A percentile compares a stretch with the other conserved stretches of the same genome.
phyloP scores from a whole-genome alignment of 2,888 invertebrate species.

The Drosophila phalerata region DNA sequence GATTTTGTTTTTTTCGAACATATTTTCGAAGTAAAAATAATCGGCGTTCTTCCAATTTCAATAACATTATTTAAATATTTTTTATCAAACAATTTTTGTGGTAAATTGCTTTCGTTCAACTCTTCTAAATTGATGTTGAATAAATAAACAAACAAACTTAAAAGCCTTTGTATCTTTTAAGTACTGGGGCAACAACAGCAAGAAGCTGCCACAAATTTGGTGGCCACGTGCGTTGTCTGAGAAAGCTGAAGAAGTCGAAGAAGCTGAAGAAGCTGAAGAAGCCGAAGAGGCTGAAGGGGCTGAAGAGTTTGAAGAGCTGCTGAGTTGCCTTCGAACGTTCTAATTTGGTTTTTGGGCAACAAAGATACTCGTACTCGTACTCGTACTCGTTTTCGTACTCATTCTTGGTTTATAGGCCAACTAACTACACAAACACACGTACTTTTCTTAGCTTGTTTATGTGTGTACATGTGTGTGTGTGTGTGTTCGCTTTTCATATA shows the following conservation, averaged over 20 bases:
- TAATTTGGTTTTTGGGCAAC: constrained; percentile 60
- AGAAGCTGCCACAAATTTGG: constrained; percentile 51
- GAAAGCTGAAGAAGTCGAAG: constrained; percentile 26
- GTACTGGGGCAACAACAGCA: background rate
- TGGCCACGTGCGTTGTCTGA: constrained; percentile 61
- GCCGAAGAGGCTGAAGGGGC: constrained; percentile 25
- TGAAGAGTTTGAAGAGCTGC: constrained; percentile 4
- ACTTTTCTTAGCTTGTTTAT: constrained; percentile 56
- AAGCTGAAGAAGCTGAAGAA: constrained; percentile 12
- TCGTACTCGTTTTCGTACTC: constrained; percentile 14
- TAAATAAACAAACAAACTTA: no score
- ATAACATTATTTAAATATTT: no score
- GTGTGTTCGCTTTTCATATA: constrained; percentile 47
- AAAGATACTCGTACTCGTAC: constrained; percentile 10
- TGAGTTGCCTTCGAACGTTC: constrained; percentile 44
- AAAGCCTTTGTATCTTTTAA: background rate
- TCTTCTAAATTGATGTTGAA: no score
- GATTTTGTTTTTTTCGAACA: no score
- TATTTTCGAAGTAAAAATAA: no score
- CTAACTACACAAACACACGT: constrained; percentile 57
- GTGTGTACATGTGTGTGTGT: constrained; percentile 15
- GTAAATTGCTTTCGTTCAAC: no score
- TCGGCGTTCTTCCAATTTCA: no score
- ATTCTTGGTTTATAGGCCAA: constrained; percentile 47
- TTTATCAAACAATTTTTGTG: no score